A percentile compares a stretch with the other conserved stretches of the same genome.
Conservation (phyloP, 2,113 vertebrate genomes). For the Triplophysa dalaica region DNA sequence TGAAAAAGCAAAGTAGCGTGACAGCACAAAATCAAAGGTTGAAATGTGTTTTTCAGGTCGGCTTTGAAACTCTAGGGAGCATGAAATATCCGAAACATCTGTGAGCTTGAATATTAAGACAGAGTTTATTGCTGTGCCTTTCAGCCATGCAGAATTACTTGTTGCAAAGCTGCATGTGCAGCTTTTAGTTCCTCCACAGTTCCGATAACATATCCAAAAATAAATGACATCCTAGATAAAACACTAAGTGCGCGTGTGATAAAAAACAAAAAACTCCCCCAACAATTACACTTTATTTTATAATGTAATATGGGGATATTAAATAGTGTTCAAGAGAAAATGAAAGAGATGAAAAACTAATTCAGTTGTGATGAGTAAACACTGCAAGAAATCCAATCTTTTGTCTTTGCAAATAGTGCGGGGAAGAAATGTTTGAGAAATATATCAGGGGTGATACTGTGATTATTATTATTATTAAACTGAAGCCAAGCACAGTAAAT, state of each 20-base stretch:
- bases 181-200: background rate
- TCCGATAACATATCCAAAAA: background rate
- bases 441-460: too few relatives aligned
- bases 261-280: background rate
- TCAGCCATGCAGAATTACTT: conserved; percentile 24
- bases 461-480: too few relatives aligned
- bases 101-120: conserved; percentile 31
- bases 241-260: background rate
- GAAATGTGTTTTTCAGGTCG: conserved; percentile 14
- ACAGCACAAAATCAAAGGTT: conserved; percentile 28
- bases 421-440: background rate
- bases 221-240: background rate
- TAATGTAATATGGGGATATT: background rate
- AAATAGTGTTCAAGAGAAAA: conserved; percentile 13
- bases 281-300: background rate
- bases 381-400: background rate
- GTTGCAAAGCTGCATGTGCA: conserved; percentile 11
- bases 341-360: background rate
- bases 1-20: conserved; percentile 22
- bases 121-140: conserved; percentile 23
- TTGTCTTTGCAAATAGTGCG: background rate
- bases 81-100: conserved; percentile 18
- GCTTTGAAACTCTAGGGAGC: conserved; percentile 5
- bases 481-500: too few relatives aligned
- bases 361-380: conserved; percentile 2